These are phyloP conservation scores for Drosophila sordidapex DNA, from an alignment of 2,888 invertebrate species.

Conservation along the genomic window DNA sequence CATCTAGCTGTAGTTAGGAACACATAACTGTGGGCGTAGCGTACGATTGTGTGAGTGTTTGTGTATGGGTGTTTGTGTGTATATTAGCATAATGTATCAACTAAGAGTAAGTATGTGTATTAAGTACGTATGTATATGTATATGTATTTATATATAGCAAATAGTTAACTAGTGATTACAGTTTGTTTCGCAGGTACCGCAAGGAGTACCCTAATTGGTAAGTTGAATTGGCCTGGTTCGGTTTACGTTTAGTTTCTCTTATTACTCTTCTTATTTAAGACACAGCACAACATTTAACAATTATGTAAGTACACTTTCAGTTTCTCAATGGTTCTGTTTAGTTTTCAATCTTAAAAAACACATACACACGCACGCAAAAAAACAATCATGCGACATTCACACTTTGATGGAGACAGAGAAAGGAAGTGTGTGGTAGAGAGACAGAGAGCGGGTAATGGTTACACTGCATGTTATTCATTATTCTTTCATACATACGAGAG, in stretches of 20 bases:
- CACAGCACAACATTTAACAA: conserved; percentile 71
- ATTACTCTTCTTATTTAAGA: conserved; percentile 33
- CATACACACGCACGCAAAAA: conserved; percentile 13
- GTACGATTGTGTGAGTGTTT: conserved; percentile 1
- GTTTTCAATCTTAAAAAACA: conserved; percentile 11
- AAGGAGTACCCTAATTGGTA: conserved; percentile 23
- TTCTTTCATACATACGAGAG: not conserved
- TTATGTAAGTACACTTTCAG: conserved; percentile 70
- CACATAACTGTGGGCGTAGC: conserved; percentile 53
- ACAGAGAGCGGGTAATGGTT: not conserved
- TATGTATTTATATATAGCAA: conserved; percentile 3
- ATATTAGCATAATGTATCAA: conserved; percentile 6
- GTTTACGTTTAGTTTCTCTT: conserved; percentile 22
- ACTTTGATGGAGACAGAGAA: not conserved
- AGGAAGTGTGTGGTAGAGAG: not conserved
- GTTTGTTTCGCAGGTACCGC: conserved; percentile 21
- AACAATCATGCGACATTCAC: not conserved
- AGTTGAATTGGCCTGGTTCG: conserved; percentile 49
- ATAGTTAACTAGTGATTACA: conserved; percentile 33
- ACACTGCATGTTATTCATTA: not conserved
- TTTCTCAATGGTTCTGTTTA: conserved; percentile 49
- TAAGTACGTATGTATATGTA: not conserved
- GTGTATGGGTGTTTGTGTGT: not conserved
- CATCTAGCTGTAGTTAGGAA: conserved; percentile 54
- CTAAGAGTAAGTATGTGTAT: conserved; percentile 19